A percentile compares a stretch with the other conserved stretches of the same genome.
phyloP scores from a whole-genome alignment of 2,797 vertebrate genomes.

The Knipowitschia caucasica region DNA sequence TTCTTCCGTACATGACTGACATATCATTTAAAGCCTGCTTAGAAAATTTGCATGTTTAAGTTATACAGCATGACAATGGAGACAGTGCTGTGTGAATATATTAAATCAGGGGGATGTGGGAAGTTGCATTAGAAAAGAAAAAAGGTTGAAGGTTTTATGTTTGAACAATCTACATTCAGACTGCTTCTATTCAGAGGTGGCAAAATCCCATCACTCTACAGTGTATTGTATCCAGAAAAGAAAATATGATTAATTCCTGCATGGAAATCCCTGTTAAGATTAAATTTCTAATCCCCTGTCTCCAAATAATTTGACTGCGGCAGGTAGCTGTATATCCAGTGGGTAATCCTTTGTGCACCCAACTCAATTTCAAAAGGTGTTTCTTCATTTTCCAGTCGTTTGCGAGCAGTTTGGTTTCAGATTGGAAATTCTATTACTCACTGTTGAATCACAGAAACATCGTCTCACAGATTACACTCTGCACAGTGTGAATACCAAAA shows the following conservation, averaged over 20 bases:
- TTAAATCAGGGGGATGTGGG: conserved; percentile 24
- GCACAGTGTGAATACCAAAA: background rate
- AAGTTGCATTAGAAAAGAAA: conserved; percentile 7
- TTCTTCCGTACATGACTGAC: conserved; percentile 35
- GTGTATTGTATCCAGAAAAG: conserved; percentile 38
- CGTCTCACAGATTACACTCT: background rate
- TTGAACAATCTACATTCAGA: conserved; percentile 28
- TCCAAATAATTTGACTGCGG: conserved; percentile 55
- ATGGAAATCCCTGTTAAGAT: conserved; percentile 58
- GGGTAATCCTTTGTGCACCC: conserved; percentile 51
- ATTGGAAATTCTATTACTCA: conserved; percentile 1
- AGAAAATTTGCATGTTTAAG: conserved; percentile 30
- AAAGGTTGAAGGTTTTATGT: conserved; percentile 3
- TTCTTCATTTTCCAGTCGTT: conserved; percentile 35
- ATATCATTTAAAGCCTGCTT: conserved; percentile 32
- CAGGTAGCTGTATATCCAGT: conserved; percentile 47
- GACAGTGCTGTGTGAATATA: conserved; percentile 17
- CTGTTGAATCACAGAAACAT: background rate
- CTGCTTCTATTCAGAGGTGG: conserved; percentile 32
- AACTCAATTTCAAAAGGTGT: conserved; percentile 43
- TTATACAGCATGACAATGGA: conserved; percentile 28
- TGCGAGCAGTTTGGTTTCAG: conserved; percentile 11
- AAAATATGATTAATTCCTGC: conserved; percentile 45
- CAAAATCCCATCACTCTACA: conserved; percentile 47
- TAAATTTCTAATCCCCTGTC: conserved; percentile 54